Conservation (phyloP, 2,113 vertebrate genomes). For the Oryzias melastigma region DNA sequence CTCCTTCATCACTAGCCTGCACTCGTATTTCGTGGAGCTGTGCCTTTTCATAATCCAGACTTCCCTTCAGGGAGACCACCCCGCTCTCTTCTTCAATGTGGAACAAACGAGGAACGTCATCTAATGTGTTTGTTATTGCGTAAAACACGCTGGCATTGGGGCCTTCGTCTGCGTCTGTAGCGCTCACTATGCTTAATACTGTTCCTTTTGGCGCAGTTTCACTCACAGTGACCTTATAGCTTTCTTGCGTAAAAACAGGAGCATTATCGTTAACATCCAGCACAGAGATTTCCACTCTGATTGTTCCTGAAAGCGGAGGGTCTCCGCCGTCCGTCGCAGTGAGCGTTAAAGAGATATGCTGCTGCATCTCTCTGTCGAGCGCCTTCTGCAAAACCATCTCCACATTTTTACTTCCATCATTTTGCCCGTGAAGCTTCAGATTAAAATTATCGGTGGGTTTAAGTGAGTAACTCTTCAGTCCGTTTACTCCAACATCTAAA, state of each 20-base stretch:
- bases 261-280: conserved; percentile 50
- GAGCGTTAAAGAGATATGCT: conserved; percentile 19
- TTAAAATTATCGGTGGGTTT: conserved; percentile 44
- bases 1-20: conserved; percentile 75
- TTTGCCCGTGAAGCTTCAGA: conserved; percentile 45
- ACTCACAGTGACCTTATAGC: conserved; percentile 32
- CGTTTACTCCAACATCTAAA: conserved; percentile 37
- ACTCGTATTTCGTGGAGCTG: conserved; percentile 67
- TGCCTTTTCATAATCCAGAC: conserved; percentile 76
- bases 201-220: conserved; percentile 65
- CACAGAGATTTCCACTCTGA: conserved; percentile 38
- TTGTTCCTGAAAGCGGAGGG: conserved; percentile 56
- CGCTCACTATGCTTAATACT: conserved; percentile 60
- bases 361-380: conserved; percentile 49
- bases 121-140: conserved; percentile 61
- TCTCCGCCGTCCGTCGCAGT: conserved; percentile 54
- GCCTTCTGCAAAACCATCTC: conserved; percentile 38
- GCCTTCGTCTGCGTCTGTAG: conserved; percentile 78
- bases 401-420: conserved; percentile 41
- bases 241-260: conserved; percentile 43
- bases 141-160: conserved; percentile 74
- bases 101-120: conserved; percentile 60
- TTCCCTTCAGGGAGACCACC: conserved; percentile 61
- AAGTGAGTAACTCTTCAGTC: conserved; percentile 38
- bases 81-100: conserved; percentile 63